A percentile compares a stretch with the other conserved stretches of the same genome.
Evolutionary conservation across 2,797 vertebrate genomes (phyloP).

Genomic region (Smutsia temminckii): DNA sequence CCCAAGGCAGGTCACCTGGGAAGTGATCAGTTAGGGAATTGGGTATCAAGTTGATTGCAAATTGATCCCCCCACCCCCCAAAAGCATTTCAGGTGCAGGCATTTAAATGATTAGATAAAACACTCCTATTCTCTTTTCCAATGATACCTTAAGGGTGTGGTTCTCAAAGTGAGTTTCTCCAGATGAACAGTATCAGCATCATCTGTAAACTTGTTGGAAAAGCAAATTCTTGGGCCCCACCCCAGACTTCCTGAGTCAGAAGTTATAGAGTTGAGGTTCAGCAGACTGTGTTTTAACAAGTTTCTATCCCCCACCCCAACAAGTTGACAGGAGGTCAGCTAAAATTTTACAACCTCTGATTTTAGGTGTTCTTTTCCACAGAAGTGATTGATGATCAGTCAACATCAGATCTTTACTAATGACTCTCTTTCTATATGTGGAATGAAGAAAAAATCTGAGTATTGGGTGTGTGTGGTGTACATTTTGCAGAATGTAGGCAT

Average conservation of each 20-base stretch:
- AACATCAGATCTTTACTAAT: not conserved
- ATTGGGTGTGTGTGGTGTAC: not conserved
- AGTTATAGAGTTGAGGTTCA: not conserved
- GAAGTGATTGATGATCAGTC: not conserved
- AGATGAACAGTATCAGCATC: not conserved
- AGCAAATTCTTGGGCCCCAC: not conserved
- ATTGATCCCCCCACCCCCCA: not conserved
- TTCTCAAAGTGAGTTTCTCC: conserved; percentile 1
- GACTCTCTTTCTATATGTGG: not conserved
- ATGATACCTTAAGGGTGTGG: not conserved
- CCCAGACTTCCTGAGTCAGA: not conserved
- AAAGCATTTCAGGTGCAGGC: not conserved
- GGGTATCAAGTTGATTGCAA: not conserved
- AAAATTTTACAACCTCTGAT: not conserved
- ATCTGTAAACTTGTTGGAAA: not conserved
- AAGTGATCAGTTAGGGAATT: not conserved
- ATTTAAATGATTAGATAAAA: not conserved
- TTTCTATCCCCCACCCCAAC: not conserved
- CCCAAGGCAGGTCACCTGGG: not conserved
- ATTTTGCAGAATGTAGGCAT: not conserved
- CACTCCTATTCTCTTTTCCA: not conserved
- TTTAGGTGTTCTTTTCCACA: not conserved
- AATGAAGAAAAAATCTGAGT: not conserved
- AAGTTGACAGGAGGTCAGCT: not conserved
- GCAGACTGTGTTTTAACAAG: not conserved